Base-by-base conservation (phyloP, 2,888 invertebrate species). In the Oscheius sp. region DNA sequence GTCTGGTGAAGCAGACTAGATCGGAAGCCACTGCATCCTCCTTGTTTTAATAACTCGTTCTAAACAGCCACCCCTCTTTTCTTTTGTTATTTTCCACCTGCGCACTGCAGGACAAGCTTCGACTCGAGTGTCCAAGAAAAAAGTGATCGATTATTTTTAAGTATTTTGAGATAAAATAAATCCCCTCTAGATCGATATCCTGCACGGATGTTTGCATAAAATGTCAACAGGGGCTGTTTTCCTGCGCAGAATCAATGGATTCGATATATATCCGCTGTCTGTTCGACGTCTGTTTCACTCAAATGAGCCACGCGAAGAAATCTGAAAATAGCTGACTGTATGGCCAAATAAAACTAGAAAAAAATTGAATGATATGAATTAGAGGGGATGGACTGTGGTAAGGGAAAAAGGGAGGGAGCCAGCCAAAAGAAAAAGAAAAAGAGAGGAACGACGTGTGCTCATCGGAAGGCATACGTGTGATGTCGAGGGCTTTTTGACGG, bases 161-260 rank as follows among this genome's bases (percentile, higher is more conserved):
- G n/a, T n/a, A n/a, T n/a, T n/a, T n/a, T n/a, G n/a, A n/a, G n/a
- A n/a, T n/a, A n/a, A n/a, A n/a, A n/a, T n/a, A 54, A 54, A 32
- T 32, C 20, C 33, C 20, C 17, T 14, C 22, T 20, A 17, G 54
- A 54, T 54, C 54, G 20, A 54, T 54, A 54, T 54, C 51, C 51
- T 47, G 51, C 32, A 30, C 54, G 54, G 14, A 14, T 54, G 54
- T 54, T 54, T 54, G 54, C 54, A 54, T 33, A 36, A 54, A 54
- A 54, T 33, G 54, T 54, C 54, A 54, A 54, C 50, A 50, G 14
- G 54, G 12, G 54, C 32, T 54, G 54, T 54, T 32, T 33, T 54
- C 54, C 32, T 17, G 54, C 6, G 20, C 17, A 20, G 22, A 54
- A 54, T 54, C 54, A 54, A 54, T 54, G 24, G 47, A 47, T 47